phyloP scores from a whole-genome alignment of 2,888 invertebrate species.

The Chloroclysta siterata region DNA sequence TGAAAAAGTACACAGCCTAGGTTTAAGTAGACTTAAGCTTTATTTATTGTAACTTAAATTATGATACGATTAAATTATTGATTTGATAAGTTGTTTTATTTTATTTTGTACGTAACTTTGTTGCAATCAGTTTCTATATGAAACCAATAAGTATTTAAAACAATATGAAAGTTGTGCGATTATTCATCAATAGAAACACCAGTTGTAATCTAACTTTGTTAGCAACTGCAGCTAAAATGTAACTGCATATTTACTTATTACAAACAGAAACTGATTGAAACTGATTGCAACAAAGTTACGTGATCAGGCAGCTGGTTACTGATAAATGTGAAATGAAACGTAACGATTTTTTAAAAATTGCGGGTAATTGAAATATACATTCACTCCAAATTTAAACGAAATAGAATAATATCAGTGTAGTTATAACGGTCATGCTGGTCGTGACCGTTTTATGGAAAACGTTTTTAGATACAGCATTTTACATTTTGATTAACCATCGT shows the following conservation, averaged over 20 bases:
- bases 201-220: no score
- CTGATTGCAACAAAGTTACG: no score
- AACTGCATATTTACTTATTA: no score
- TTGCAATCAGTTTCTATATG: no score
- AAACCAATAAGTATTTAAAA: no score
- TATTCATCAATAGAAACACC: no score
- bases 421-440: conserved; percentile 62
- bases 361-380: conserved; percentile 42
- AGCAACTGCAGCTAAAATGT: no score
- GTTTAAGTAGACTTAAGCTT: conserved; percentile 62
- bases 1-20: conserved; percentile 82
- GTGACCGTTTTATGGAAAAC: conserved; percentile 46
- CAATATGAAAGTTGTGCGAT: no score
- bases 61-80: conserved; percentile 72
- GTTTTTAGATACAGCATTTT: conserved; percentile 6
- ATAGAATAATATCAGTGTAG: conserved; percentile 9
- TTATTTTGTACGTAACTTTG: conserved; percentile 8
- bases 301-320: background rate
- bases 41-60: conserved; percentile 66
- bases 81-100: conserved; percentile 46
- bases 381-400: background rate
- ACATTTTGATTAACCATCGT: background rate
- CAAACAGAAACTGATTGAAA: no score
- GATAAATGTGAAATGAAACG: conserved; percentile 9
- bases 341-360: conserved; percentile 17